phyloP scores from a whole-genome alignment of 1,140 invertebrate species.

The Chlorops oryzae region DNA sequence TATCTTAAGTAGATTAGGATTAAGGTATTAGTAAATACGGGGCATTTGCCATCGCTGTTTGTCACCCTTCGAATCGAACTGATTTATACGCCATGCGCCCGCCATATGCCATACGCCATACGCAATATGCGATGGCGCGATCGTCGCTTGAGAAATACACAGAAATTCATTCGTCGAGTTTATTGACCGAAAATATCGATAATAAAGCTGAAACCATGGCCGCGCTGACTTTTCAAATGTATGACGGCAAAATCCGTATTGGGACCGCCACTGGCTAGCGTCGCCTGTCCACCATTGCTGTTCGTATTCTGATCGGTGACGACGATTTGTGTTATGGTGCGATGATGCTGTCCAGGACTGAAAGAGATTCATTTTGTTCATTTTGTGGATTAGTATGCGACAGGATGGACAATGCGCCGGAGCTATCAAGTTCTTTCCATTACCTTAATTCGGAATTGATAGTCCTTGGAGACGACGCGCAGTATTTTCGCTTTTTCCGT shows the following conservation, averaged over 20 bases:
- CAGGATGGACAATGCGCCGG: too few relatives aligned
- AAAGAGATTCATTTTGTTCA: too few relatives aligned
- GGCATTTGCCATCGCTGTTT: too few relatives aligned
- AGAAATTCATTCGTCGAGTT: too few relatives aligned
- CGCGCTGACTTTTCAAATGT: conserved; percentile 45
- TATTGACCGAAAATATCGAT: conserved; percentile 48
- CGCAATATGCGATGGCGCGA: not conserved
- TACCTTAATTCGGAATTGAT: conserved; percentile 27
- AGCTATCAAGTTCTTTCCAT: too few relatives aligned
- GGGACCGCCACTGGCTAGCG: conserved; percentile 46
- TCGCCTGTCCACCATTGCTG: conserved; percentile 45
- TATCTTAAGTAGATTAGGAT: too few relatives aligned
- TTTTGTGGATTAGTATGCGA: too few relatives aligned
- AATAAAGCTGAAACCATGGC: conserved; percentile 44
- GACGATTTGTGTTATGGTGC: conserved; percentile 25
- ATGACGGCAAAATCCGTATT: conserved; percentile 43
- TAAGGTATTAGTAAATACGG: too few relatives aligned
- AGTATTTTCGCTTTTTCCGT: conserved; percentile 29
- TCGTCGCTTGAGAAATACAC: not conserved
- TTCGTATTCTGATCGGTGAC: conserved; percentile 44
- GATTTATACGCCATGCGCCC: too few relatives aligned
- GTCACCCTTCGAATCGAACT: too few relatives aligned
- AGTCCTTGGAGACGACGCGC: conserved; percentile 27
- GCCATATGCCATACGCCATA: too few relatives aligned
- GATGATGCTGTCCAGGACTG: too few relatives aligned